A percentile compares a stretch with the other conserved stretches of the same genome.
Conservation (phyloP, 2,113 vertebrate genomes). For the Crotalus horridus region DNA sequence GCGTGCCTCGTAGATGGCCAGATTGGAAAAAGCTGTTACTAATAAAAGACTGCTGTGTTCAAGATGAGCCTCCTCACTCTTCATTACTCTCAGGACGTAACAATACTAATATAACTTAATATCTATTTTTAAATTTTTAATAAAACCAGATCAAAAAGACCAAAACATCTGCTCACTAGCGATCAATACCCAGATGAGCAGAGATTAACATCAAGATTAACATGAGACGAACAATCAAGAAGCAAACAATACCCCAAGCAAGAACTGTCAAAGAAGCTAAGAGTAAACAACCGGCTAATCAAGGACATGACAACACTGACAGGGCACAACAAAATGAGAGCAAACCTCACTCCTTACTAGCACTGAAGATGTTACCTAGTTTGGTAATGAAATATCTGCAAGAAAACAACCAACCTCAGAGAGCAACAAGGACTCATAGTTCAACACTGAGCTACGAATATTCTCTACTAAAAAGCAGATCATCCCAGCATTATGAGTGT, state of each 20-base stretch:
- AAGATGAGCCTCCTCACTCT: no score
- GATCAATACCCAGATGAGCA: not conserved
- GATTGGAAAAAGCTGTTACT: no score
- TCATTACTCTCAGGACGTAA: no score
- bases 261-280: not conserved
- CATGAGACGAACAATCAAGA: not conserved
- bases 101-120: not conserved
- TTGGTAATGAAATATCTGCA: not conserved
- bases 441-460: not conserved
- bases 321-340: not conserved
- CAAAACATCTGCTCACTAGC: not conserved
- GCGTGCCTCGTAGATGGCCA: no score
- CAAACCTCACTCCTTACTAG: not conserved
- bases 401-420: not conserved
- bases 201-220: not conserved
- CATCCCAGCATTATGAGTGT: not conserved
- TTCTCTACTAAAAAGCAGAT: not conserved
- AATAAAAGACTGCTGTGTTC: no score
- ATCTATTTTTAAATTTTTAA: not conserved
- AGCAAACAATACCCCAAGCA: not conserved
- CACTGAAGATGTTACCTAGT: not conserved
- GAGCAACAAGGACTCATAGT: not conserved
- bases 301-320: not conserved
- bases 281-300: not conserved
- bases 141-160: not conserved